Percentiles rank a stretch among this genome's conserved stretches.
These are phyloP conservation scores for Holcopasites calliopsidis DNA, from an alignment of 1,140 invertebrate species.

Conservation along the genomic window DNA sequence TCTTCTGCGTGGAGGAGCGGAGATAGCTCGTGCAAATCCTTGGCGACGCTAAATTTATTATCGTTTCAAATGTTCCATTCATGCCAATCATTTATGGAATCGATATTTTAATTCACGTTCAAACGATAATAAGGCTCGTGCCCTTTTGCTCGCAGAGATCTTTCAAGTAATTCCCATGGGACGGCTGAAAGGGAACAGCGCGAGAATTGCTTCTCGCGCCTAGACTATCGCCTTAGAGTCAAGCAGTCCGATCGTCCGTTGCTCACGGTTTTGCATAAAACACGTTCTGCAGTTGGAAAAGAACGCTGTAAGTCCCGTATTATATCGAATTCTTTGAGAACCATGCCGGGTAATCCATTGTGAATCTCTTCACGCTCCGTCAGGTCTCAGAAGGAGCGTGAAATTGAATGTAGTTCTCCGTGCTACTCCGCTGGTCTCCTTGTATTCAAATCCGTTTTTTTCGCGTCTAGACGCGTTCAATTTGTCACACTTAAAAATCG, in stretches of 20 bases:
- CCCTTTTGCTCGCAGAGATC: no score
- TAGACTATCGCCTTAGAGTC: conserved; percentile 1
- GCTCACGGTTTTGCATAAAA: neutral
- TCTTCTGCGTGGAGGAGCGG: neutral
- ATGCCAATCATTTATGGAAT: neutral
- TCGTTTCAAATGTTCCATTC: no score
- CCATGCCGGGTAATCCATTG: conserved; percentile 10
- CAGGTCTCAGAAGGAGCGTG: neutral
- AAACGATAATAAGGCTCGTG: neutral
- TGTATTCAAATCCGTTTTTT: neutral
- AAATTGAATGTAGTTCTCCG: conserved; percentile 21
- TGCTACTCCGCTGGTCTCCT: neutral
- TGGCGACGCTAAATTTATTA: no score
- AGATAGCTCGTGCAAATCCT: neutral
- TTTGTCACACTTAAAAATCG: no score
- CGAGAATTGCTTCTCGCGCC: neutral
- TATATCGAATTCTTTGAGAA: conserved; percentile 1
- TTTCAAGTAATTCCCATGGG: no score
- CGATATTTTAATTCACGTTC: neutral
- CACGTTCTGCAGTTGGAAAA: neutral
- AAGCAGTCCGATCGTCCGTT: neutral
- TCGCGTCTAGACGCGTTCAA: neutral
- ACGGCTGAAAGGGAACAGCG: neutral
- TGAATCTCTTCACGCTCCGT: neutral
- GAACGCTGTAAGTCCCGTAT: conserved; percentile 10